phyloP scores from a whole-genome alignment of 2,113 vertebrate genomes.

The Corythaixoides concolor region DNA sequence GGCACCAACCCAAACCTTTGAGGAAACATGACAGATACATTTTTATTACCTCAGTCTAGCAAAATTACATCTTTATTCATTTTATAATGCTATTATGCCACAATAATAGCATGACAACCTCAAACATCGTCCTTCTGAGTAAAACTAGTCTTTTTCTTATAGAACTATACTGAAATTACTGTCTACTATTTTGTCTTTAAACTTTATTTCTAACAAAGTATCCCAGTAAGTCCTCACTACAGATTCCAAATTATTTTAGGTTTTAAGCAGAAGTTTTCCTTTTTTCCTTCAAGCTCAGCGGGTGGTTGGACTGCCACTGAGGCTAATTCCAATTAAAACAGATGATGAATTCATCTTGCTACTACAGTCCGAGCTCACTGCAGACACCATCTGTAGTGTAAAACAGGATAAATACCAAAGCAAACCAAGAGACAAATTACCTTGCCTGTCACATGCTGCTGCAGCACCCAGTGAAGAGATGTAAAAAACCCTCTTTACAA shows the following conservation, averaged over 20 bases:
- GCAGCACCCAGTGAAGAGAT: background rate
- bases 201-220: background rate
- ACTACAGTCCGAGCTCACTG: background rate
- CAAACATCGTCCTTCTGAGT: background rate
- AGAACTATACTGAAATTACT: background rate
- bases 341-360: background rate
- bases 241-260: background rate
- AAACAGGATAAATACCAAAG: background rate
- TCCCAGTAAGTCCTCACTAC: background rate
- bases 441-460: background rate
- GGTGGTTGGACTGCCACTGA: background rate
- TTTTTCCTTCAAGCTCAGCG: background rate
- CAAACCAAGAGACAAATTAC: background rate
- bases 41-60: background rate
- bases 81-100: background rate
- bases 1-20: background rate
- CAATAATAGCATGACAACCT: background rate
- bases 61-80: background rate
- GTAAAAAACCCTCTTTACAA: background rate
- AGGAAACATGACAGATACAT: background rate
- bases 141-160: background rate
- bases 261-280: background rate
- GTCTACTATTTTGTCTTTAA: background rate
- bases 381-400: background rate
- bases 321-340: background rate